Evolutionary conservation across 2,888 invertebrate genomes (phyloP).

Genomic region (Cybosia mesomella): DNA sequence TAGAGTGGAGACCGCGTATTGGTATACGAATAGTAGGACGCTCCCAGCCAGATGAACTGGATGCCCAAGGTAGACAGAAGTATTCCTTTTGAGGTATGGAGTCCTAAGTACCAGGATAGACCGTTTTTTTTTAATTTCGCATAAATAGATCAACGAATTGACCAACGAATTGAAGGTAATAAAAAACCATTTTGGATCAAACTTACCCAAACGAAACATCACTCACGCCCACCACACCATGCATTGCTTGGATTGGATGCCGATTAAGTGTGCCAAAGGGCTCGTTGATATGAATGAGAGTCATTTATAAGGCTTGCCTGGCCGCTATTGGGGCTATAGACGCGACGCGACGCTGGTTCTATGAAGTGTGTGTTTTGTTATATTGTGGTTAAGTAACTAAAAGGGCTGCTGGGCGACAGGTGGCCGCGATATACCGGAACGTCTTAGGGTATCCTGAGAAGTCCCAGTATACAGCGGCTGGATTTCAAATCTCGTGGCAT

Average conservation of each 20-base stretch:
- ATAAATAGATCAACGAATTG: no score
- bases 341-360: conserved; percentile 15
- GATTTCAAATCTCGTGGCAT: no score
- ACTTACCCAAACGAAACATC: not conserved
- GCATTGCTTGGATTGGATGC: conserved; percentile 53
- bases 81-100: no score
- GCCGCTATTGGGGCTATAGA: conserved; percentile 38
- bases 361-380: conserved; percentile 2
- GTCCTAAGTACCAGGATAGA: no score
- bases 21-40: no score
- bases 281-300: conserved; percentile 52
- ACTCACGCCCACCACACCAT: not conserved
- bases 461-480: no score
- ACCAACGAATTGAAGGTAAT: not conserved
- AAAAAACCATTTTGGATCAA: not conserved
- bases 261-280: conserved; percentile 57
- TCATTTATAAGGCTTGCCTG: conserved; percentile 51
- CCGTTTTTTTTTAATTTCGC: no score
- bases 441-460: not conserved
- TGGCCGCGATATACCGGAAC: not conserved
- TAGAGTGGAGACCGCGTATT: no score
- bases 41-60: no score
- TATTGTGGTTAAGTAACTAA: not conserved
- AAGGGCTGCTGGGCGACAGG: not conserved
- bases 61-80: no score